Evolutionary conservation across 1,140 invertebrate genomes (phyloP), one percentile per base, ranked within the genome.

Genomic region (Trypoxylus dichotomus): DNA sequence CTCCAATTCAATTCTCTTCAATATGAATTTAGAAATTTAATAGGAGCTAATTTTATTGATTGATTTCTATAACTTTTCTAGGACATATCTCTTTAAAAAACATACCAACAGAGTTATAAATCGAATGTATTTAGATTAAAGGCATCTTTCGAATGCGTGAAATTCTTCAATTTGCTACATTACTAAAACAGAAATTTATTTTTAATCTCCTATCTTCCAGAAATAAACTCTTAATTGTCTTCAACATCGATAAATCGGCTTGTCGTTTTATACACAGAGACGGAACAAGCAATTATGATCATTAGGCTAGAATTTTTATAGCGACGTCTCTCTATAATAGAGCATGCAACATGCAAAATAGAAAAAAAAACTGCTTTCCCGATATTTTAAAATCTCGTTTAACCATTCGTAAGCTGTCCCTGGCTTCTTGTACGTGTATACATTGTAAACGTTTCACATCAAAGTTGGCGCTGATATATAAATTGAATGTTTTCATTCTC

Each of bases 401-500:
- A 47, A 47, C 11, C n/a, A 47, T 47, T 13, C n/a, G 11, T 19
- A 47, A 47, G 15, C 11, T 37, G 32, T 37, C 43, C 15, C 43
- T 19, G 8, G n/a, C 11, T 3, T 47, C 43, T n/a, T 19, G 1
- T 19, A 24, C 13, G 60, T 63, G 3, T 6, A 42, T 37, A 73
- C 11, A 73, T 37, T 25, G 71, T 8, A 21, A 42, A 32, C 71
- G n/a, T 8, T 21, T 19, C 71, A 73, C 71, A 32, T 73, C 60
- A 63, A 63, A 63, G 60, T 73, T 73, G 60, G 60, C 60, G 60
- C 19, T 27, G 60, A 63, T 63, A 63, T 63, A 63, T 63, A 63
- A 63, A 63, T 63, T 63, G 60, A 63, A 63, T 63, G 60, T 63
- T 63, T 63, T 63, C 60, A 63, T 63, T 63, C 60, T 63, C 60